Conservation (phyloP, 2,888 invertebrate species). For the Syritta pipiens region DNA sequence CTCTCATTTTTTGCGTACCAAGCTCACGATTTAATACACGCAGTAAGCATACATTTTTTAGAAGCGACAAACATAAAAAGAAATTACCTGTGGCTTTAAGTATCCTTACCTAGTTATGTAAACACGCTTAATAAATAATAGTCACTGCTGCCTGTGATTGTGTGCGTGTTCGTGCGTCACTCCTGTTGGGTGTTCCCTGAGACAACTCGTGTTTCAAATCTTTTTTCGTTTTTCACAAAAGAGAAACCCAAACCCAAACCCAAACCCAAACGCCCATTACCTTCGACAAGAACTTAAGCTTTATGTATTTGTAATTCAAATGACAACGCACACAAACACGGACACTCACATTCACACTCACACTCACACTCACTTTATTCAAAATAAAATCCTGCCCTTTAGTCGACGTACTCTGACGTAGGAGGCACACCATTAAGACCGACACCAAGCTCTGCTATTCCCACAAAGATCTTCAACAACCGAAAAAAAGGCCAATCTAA, state of each 20-base stretch:
- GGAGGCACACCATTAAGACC: conserved; percentile 20
- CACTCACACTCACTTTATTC: not conserved
- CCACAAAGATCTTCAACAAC: conserved; percentile 1
- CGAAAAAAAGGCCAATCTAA: conserved; percentile 22
- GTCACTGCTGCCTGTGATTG: not conserved
- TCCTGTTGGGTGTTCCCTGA: not conserved
- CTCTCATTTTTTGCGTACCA: not conserved
- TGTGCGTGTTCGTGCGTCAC: conserved; percentile 24
- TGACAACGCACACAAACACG: not conserved
- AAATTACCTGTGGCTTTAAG: conserved; percentile 23
- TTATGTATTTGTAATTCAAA: conserved; percentile 17
- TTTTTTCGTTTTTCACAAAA: conserved; percentile 1
- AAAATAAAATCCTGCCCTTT: conserved; percentile 1
- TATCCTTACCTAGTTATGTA: not conserved
- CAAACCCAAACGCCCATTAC: not conserved
- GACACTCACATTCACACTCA: too few species aligned
- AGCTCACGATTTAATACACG: not conserved
- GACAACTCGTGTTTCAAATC: conserved; percentile 6
- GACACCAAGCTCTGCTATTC: conserved; percentile 13
- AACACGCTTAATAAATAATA: conserved; percentile 10
- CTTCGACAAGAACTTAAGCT: not conserved
- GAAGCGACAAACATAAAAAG: not conserved
- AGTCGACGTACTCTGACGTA: conserved; percentile 34
- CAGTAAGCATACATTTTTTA: not conserved
- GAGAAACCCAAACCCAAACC: not conserved